Base-by-base conservation (phyloP, 2,888 invertebrate species). In the Phymatocera aterrima region DNA sequence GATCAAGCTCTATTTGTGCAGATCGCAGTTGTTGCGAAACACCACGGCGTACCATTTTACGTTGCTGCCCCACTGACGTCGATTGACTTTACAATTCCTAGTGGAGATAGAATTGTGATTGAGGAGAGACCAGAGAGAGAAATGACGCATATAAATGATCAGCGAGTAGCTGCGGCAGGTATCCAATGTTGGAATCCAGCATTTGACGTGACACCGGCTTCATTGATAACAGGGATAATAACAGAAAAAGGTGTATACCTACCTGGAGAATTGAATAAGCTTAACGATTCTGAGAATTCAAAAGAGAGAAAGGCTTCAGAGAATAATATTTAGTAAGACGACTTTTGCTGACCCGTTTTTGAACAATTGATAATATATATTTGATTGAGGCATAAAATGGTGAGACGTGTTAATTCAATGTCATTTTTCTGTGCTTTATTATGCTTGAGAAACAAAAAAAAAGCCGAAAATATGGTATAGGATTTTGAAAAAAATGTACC, bases 171-270 rank as follows among this genome's bases (percentile, higher is more conserved):
- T 74, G 97, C 98, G 6, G 94, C 95, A 88, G 97, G 97, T 77
- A 97, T 98, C 77, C 93, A 93, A 77, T 98, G 97, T 89, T 99
- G 99, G 99, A 99, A 99, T 93, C 99, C 99, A 74, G 97, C 99
- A 0, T 99, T 99, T 91, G 99, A 99, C 91, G 96, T 99, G 0
- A 99, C 99, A 3, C 99, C 99, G 34, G 97, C 97, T 0, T 92
- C 93, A 21, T 93, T 99, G 43, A 99, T 99, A 82, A 96, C 97
- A 79, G 98, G 95, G 24, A 97, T 99, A 82, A 96, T 99, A 46
- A 99, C 99, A 10, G 99, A 99, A 91, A 94, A 93, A 84, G 99
- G 99, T 18, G 96, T 98, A 1, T 97, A 95, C 87, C 90, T 91
- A 81, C 96, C 97, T 3, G 89, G 88, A 28, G 91, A 93, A 79